phyloP scores from a whole-genome alignment of 2,888 invertebrate genomes.

The Mesorhabditis belari region DNA sequence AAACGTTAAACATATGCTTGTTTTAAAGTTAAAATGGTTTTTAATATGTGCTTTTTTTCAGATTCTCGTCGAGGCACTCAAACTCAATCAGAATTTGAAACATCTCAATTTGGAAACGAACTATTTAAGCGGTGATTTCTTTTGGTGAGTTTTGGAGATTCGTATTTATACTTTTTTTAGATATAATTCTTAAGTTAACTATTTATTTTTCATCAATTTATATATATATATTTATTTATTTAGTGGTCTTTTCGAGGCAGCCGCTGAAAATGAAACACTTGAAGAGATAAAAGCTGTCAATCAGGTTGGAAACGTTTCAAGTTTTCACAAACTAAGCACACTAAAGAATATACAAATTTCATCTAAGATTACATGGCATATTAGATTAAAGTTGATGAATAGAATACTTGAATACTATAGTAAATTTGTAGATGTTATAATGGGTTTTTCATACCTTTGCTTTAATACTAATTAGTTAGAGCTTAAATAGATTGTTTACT shows the following conservation, averaged over 20 bases:
- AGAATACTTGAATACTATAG: too few species aligned
- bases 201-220: neutral
- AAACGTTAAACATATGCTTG: neutral
- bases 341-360: too few species aligned
- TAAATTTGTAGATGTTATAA: too few species aligned
- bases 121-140: slow-evolving; percentile 56
- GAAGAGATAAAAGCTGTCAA: slow-evolving; percentile 94
- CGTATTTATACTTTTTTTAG: neutral
- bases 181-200: slow-evolving; percentile 63
- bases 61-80: slow-evolving; percentile 62
- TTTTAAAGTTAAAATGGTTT: neutral
- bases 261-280: slow-evolving; percentile 76
- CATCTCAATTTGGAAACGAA: slow-evolving; percentile 74
- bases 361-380: too few species aligned
- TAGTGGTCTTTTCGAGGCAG: slow-evolving; percentile 73
- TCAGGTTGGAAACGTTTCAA: too few species aligned
- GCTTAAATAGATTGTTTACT: too few species aligned
- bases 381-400: too few species aligned
- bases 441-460: too few species aligned
- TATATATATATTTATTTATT: slow-evolving; percentile 75
- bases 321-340: too few species aligned
- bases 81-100: slow-evolving; percentile 55
- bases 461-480: too few species aligned
- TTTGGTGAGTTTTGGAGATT: neutral
- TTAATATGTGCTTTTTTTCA: slow-evolving; percentile 49